These are phyloP conservation scores for Sebastes cheni DNA, from an alignment of 2,797 vertebrate genomes.

Conservation along the genomic window DNA sequence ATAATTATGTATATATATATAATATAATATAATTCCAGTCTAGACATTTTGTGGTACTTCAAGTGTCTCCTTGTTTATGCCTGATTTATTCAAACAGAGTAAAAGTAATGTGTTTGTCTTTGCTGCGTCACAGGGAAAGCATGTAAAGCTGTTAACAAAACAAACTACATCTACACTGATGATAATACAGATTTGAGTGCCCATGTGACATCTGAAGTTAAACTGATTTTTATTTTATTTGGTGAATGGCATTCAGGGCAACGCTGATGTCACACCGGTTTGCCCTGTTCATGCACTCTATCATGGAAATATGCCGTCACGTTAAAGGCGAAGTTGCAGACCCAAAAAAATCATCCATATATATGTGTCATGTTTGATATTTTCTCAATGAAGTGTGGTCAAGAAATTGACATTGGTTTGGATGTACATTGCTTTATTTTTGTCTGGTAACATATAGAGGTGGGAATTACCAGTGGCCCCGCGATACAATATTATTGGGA, in stretches of 20 bases:
- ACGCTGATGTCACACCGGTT: not conserved
- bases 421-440: not conserved
- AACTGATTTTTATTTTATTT: not conserved
- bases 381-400: not conserved
- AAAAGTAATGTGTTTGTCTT: not conserved
- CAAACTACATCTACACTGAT: not conserved
- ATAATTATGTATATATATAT: too few species aligned
- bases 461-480: too few species aligned
- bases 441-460: not conserved
- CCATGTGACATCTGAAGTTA: not conserved
- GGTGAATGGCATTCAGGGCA: not conserved
- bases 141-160: not conserved
- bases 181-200: not conserved
- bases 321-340: not conserved
- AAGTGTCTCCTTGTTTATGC: not conserved
- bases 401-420: not conserved
- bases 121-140: not conserved
- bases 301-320: not conserved
- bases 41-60: not conserved
- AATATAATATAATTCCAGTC: not conserved
- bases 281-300: not conserved
- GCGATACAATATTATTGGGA: too few species aligned
- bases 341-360: not conserved
- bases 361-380: not conserved
- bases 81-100: not conserved